Evolutionary conservation across 2,797 vertebrate species (phyloP), one percentile per base, ranked within the genome.

Genomic region (Neomorphus geoffroyi): DNA sequence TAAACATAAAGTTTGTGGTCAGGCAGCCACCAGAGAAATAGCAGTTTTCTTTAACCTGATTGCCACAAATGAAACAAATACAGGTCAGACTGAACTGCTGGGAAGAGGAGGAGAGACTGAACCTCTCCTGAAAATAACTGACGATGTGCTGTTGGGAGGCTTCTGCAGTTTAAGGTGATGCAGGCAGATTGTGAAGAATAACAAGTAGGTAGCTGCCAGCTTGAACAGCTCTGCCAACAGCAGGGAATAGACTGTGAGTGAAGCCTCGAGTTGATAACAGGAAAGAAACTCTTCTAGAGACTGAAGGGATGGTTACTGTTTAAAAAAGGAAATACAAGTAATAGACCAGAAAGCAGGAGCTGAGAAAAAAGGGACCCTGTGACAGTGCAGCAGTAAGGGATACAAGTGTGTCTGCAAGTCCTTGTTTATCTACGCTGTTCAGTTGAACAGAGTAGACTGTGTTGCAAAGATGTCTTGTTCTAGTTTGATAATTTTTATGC

Each of bases 381-480:
- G 4, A 11, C 0, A 0, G 17, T 32, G 28, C 48, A 39, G 30
- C 0, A 0, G 15, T 51, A 26, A 28, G 56, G 23, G 28, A 11
- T 43, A 18, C 10, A 27, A 14, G 18, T 56, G 37, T 46, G 35
- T 67, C 35, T 69, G 21, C 13, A 39, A 64, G 17, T 5, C 80
- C 39, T 9, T n/a, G 30, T 60, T 85, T 8, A 24, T 51, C 35
- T 89, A 26, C 30, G 23, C 7, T 1, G 1, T 26, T 75, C 35
- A 30, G 13, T 21, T 65, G 33, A 54, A 61, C 23, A 0, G 0
- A 57, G 12, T 33, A 17, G 8, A 62, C 62, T 22, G 6, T 62
- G 32, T 45, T 60, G 32, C 19, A 22, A 56, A 86, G 37, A 33
- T 74, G 12, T 71, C 62, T 41, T 3, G 1, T 43, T 60, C 14